These are phyloP conservation scores for Cheilosia grossa DNA, from an alignment of 2,888 invertebrate species.

Conservation along the genomic window DNA sequence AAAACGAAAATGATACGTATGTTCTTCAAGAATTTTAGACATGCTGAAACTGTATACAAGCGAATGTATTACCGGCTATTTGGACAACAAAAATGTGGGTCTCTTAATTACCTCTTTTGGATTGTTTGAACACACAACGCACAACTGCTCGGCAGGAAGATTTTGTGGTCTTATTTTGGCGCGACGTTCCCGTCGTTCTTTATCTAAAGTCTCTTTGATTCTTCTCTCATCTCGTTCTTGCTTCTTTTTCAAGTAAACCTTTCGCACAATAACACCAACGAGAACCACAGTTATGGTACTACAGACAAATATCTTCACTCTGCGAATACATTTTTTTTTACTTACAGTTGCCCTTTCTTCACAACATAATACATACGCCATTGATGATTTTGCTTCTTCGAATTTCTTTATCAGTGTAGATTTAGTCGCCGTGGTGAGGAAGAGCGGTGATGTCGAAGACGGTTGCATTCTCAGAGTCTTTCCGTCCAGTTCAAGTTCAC, in stretches of 20 bases:
- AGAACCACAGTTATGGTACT: conserved; percentile 85
- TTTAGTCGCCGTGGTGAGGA: conserved; percentile 91
- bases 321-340: conserved; percentile 77
- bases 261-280: conserved; percentile 85
- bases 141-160: conserved; percentile 87
- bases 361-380: conserved; percentile 84
- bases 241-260: conserved; percentile 84
- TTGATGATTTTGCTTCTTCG: conserved; percentile 88
- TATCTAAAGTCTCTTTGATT: conserved; percentile 86
- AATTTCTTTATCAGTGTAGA: conserved; percentile 89
- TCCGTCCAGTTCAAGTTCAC: conserved; percentile 89
- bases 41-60: neutral
- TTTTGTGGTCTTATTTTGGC: conserved; percentile 86
- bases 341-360: no score
- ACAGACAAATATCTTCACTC: conserved; percentile 85
- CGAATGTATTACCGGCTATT: neutral
- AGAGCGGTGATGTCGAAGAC: conserved; percentile 89
- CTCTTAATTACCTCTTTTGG: conserved; percentile 88
- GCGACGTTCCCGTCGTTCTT: conserved; percentile 87
- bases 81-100: neutral
- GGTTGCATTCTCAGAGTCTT: conserved; percentile 89
- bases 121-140: conserved; percentile 93
- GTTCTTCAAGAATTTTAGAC: no score
- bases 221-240: conserved; percentile 85
- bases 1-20: no score